Percentiles rank a stretch among this genome's conserved stretches.
Conservation (phyloP, 1,140 invertebrate genomes). For the Drosophila miranda region DNA sequence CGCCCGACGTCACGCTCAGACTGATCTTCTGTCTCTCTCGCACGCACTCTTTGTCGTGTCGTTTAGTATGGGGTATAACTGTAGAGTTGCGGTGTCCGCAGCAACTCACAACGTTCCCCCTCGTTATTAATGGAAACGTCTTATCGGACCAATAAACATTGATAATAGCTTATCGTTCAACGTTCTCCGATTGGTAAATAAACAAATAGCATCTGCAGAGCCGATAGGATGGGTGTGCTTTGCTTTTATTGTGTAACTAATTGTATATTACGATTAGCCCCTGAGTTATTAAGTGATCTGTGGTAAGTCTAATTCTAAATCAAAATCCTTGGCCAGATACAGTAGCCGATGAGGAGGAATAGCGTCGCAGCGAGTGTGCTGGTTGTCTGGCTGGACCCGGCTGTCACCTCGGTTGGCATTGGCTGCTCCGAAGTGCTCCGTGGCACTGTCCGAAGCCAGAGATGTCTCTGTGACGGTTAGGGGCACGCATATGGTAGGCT, state of each 20-base stretch:
- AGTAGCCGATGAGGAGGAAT: conserved; percentile 3
- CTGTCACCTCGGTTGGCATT: conserved; percentile 14
- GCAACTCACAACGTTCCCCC: too few relatives aligned
- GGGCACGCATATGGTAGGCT: conserved; percentile 73
- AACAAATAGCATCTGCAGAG: too few relatives aligned
- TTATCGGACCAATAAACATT: too few relatives aligned
- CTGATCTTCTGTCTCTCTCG: too few relatives aligned
- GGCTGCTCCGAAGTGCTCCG: conserved; percentile 22
- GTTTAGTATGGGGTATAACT: too few relatives aligned
- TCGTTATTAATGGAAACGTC: too few relatives aligned
- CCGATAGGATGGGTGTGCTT: conserved; percentile 12
- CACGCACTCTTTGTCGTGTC: too few relatives aligned
- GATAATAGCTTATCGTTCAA: too few relatives aligned
- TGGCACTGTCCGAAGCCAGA: conserved; percentile 38
- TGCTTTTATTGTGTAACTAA: conserved; percentile 50
- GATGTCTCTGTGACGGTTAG: conserved; percentile 63
- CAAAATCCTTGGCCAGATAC: conserved; percentile 7
- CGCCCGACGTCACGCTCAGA: too few relatives aligned
- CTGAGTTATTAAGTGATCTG: conserved; percentile 56
- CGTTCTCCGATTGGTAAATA: too few relatives aligned
- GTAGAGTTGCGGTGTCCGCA: too few relatives aligned
- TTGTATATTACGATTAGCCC: conserved; percentile 45
- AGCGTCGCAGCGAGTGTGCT: not conserved
- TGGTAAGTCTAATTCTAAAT: conserved; percentile 22
- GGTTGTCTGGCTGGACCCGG: not conserved